Evolutionary conservation across 2,113 vertebrate species (phyloP).

Genomic region (Rattus norvegicus): GRCr8 NC_086020.1:112294001-112294500

Average conservation of each 20-base stretch:
- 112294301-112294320: too few species aligned
- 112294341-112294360: not conserved
- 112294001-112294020: not conserved
- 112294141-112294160: constrained; percentile 26
- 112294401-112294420: not conserved
- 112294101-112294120: not conserved
- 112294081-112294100: not conserved
- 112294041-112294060: not conserved
- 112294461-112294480: not conserved
- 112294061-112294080: not conserved
- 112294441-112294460: not conserved
- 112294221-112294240: not conserved
- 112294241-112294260: accelerated
- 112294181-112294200: not conserved
- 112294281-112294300: accelerated
- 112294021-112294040: not conserved
- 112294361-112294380: not conserved
- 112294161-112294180: not conserved
- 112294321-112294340: not conserved
- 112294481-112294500: not conserved
- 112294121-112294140: not conserved
- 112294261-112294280: accelerated
- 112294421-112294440: not conserved
- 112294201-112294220: not conserved
- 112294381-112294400: too few species aligned